Conservation (phyloP, 2,888 invertebrate species). For the Drosophila vallismaia region DNA sequence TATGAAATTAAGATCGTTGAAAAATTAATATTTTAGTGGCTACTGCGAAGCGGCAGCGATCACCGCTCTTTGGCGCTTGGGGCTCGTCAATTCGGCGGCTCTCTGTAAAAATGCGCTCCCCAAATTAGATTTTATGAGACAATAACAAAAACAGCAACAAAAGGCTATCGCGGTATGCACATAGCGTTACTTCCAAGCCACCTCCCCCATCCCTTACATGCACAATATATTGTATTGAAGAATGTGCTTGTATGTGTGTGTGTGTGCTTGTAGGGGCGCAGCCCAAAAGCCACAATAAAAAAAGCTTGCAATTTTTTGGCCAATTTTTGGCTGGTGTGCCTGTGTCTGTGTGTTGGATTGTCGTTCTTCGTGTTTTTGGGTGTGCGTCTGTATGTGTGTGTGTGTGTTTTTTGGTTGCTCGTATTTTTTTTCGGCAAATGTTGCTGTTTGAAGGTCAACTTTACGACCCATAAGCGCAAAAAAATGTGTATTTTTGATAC, state of each 20-base stretch:
- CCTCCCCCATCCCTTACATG: neutral
- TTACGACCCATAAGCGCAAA: slow-evolving; percentile 83
- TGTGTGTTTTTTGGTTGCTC: slow-evolving; percentile 56
- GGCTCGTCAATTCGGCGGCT: neutral
- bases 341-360: slow-evolving; percentile 41
- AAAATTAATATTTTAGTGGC: slow-evolving; percentile 7
- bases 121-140: slow-evolving; percentile 78
- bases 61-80: slow-evolving; percentile 20
- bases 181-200: slow-evolving; percentile 56
- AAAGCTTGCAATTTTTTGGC: slow-evolving; percentile 76
- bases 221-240: neutral
- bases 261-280: slow-evolving; percentile 59
- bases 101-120: slow-evolving; percentile 70
- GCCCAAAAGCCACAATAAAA: slow-evolving; percentile 54
- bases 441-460: slow-evolving; percentile 84
- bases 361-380: slow-evolving; percentile 50
- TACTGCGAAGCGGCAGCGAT: slow-evolving; percentile 23
- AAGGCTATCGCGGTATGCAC: slow-evolving; percentile 51
- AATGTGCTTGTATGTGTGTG: slow-evolving; percentile 4
- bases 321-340: slow-evolving; percentile 65
- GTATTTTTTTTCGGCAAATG: slow-evolving; percentile 76
- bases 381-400: slow-evolving; percentile 48
- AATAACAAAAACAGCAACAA: slow-evolving; percentile 55
- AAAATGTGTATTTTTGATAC: slow-evolving; percentile 44
- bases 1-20: neutral